Conservation (phyloP, 2,797 vertebrate genomes). For the Sebastes oblongus region DNA sequence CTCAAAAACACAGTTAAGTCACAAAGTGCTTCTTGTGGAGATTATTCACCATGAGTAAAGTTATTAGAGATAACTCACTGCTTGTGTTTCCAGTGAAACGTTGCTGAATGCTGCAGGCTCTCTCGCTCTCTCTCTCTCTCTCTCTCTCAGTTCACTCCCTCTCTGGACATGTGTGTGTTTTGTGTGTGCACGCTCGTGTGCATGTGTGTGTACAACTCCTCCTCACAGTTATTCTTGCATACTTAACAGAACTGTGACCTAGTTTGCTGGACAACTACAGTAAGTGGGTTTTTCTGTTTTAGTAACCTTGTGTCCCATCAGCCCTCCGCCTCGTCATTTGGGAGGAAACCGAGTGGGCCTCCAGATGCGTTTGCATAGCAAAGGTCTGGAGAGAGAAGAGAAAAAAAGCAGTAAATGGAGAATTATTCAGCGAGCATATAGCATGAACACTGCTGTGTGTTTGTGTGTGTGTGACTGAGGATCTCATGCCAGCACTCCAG, state of each 20-base stretch:
- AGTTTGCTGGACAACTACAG: slow-evolving; percentile 79
- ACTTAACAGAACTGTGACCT: slow-evolving; percentile 84
- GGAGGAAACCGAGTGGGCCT: slow-evolving; percentile 49
- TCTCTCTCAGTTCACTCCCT: slow-evolving; percentile 26
- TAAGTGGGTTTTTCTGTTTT: slow-evolving; percentile 83
- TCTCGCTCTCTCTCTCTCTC: not conserved
- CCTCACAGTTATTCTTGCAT: slow-evolving; percentile 80
- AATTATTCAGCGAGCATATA: slow-evolving; percentile 57
- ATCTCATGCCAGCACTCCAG: slow-evolving; percentile 70
- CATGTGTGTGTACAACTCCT: slow-evolving; percentile 38
- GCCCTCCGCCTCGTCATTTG: slow-evolving; percentile 44
- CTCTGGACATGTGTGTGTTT: slow-evolving; percentile 49
- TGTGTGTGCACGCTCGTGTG: slow-evolving; percentile 8
- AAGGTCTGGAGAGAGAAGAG: not conserved
- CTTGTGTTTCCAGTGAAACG: slow-evolving; percentile 64
- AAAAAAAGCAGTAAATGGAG: slow-evolving; percentile 30
- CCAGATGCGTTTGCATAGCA: slow-evolving; percentile 29
- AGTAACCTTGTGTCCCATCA: slow-evolving; percentile 54
- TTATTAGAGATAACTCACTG: slow-evolving; percentile 72
- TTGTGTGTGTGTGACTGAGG: slow-evolving; percentile 24
- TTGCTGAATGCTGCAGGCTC: slow-evolving; percentile 47
- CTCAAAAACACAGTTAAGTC: slow-evolving; percentile 28
- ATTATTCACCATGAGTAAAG: slow-evolving; percentile 66
- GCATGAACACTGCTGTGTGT: slow-evolving; percentile 43
- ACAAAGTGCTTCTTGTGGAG: slow-evolving; percentile 30